Evolutionary conservation across 2,113 vertebrate species (phyloP).

Genomic region (Percopsis transmontana): DNA sequence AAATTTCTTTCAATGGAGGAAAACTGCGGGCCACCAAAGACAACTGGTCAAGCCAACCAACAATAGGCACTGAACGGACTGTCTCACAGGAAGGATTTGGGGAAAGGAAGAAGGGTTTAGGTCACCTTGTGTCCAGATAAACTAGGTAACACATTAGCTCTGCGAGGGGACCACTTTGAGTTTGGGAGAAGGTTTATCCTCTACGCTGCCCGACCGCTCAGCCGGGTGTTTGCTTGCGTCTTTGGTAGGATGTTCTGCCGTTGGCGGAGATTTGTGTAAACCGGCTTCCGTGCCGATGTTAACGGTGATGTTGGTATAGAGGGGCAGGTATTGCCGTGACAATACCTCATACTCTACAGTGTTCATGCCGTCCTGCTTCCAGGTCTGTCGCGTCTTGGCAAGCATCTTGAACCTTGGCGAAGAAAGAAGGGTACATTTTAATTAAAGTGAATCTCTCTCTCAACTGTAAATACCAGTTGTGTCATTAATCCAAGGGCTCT

Average conservation of each 20-base stretch:
- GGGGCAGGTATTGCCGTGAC: slow-evolving; percentile 71
- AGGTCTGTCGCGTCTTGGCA: slow-evolving; percentile 74
- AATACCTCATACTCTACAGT: slow-evolving; percentile 72
- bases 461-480: no score
- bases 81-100: slow-evolving; percentile 14
- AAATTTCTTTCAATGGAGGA: neutral
- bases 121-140: neutral
- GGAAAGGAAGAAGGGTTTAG: slow-evolving; percentile 6
- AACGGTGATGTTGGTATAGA: slow-evolving; percentile 85
- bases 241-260: neutral
- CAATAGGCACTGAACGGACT: slow-evolving; percentile 13
- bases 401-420: slow-evolving; percentile 80
- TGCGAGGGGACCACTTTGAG: slow-evolving; percentile 17
- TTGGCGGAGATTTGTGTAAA: slow-evolving; percentile 16
- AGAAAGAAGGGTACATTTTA: neutral
- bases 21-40: neutral
- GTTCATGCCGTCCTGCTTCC: slow-evolving; percentile 80
- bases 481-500: no score
- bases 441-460: no score
- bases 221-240: neutral
- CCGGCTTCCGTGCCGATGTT: slow-evolving; percentile 73
- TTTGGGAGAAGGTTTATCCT: slow-evolving; percentile 2
- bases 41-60: slow-evolving; percentile 3
- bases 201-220: slow-evolving; percentile 6
- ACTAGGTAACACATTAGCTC: neutral